Base-by-base conservation (phyloP, 2,888 invertebrate genomes). In the Ceramica pisi region DNA sequence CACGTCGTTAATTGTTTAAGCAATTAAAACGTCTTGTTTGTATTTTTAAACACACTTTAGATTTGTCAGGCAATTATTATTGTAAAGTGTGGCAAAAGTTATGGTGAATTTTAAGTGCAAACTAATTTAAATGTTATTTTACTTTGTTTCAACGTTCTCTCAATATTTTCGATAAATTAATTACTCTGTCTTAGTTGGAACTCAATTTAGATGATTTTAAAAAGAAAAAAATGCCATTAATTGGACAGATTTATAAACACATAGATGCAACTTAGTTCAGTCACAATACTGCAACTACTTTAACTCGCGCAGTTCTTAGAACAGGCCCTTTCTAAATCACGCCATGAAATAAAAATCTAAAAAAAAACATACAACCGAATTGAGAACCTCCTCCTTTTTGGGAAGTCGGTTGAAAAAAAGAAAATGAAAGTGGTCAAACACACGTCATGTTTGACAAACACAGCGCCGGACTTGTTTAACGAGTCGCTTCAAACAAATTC, bases 351-450 rank as follows among this genome's bases (percentile, higher is more conserved):
- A 56, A 66, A 59, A 23, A 44, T 16, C 8, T 21, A n/a, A n/a
- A n/a, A n/a, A n/a, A n/a, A n/a, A n/a, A n/a, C n/a, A n/a, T n/a
- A n/a, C n/a, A n/a, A n/a, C n/a, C n/a, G n/a, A n/a, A n/a, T n/a
- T n/a, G n/a, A n/a, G n/a, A n/a, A n/a, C n/a, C n/a, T n/a, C n/a
- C n/a, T n/a, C n/a, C n/a, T n/a, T n/a, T n/a, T n/a, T n/a, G n/a
- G n/a, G n/a, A n/a, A n/a, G n/a, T n/a, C n/a, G n/a, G n/a, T 5
- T 23, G 35, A 67, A 69, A 62, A 55, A 56, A 72, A 44, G 12
- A 68, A 82, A 74, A 71, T 44, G 67, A 84, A 84, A 82, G 69
- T 74, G 10, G 55, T 60, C 26, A 68, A 66, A 71, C 51, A 60
- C n/a, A 14, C 51, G 46, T 41, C 16, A 41, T 73, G 50, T 81